These are phyloP conservation scores for Alentia gelatinosa DNA, from an alignment of 2,888 invertebrate genomes.

Conservation along the genomic window DNA sequence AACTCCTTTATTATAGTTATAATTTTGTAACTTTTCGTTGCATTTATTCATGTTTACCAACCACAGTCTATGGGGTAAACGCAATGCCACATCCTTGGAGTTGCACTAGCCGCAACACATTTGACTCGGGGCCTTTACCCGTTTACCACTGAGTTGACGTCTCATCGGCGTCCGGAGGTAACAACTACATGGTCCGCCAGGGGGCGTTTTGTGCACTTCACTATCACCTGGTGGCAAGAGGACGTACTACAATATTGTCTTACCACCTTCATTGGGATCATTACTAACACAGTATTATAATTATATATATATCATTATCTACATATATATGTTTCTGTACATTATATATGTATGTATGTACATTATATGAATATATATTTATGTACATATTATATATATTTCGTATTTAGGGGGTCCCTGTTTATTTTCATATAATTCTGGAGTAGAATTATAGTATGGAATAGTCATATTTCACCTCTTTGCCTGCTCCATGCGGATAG, in stretches of 20 bases:
- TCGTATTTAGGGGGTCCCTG: no score
- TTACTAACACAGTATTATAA: no score
- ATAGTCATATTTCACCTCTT: no score
- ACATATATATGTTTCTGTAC: no score
- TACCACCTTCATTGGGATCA: no score
- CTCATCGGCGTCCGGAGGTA: conserved; percentile 20
- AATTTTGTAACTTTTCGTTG: neutral
- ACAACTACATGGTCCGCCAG: neutral
- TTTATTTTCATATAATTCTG: no score
- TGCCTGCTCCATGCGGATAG: conserved; percentile 9
- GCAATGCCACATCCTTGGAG: conserved; percentile 37
- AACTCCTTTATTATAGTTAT: no score
- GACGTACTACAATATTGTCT: neutral
- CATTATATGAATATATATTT: neutral
- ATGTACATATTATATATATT: neutral
- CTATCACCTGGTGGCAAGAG: conserved; percentile 29
- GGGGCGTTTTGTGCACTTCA: conserved; percentile 29
- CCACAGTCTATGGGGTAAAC: conserved; percentile 24
- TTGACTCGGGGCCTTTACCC: conserved; percentile 43
- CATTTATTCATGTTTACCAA: neutral
- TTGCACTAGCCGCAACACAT: conserved; percentile 30
- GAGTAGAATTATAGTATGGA: no score
- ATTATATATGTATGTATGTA: no score
- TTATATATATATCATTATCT: no score
- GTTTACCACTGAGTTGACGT: conserved; percentile 44